Evolutionary conservation across 2,888 invertebrate species (phyloP), one percentile per base, ranked within the genome.

Genomic region (Euclidia mi): DNA sequence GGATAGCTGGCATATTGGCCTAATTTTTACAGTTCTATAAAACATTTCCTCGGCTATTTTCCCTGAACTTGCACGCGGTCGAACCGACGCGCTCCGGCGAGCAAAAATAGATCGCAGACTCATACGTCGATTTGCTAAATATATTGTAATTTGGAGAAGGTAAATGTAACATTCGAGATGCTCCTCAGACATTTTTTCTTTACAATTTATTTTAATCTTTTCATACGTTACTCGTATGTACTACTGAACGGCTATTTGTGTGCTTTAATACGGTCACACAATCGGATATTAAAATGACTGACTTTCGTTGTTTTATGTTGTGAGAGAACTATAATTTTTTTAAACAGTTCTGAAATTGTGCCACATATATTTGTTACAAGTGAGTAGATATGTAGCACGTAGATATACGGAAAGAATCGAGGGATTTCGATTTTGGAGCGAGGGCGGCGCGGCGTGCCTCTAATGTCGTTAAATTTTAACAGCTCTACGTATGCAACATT

Each of bases 31-130:
- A 81, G 87, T 87, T 87, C 84, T 84, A 88, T 88, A 89, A 85
- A 88, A 86, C 85, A 86, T 88, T 86, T 85, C 84, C 85, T 76
- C 79, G 81, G 83, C 86, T 84, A 79, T 79, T 89, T 91, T 91
- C 91, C 92, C 84, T 92, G 92, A 92, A 92, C 92, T 92, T 92
- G 92, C 84, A 73, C 87, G 84, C 79, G 76, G 75, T 71, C 79
- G 80, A 78, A 69, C 74, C 69, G 78, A 78, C 78, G 78, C 73
- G 77, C 68, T 66, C 70, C 73, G 67, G 57, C 63, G 69, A 18
- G 69, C 83, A 20, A 75, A 88, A 89, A 89, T 89, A 89, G 87
- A 83, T 72, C 65, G 68, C 72, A 69, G 76, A 76, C 74, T 79
- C 81, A 81, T 79, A 77, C 81, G 82, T 77, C 66, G 77, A 81